Evolutionary conservation across 1,140 invertebrate species (phyloP), one percentile per base, ranked within the genome.

Genomic region (Nylanderia fulva): DNA sequence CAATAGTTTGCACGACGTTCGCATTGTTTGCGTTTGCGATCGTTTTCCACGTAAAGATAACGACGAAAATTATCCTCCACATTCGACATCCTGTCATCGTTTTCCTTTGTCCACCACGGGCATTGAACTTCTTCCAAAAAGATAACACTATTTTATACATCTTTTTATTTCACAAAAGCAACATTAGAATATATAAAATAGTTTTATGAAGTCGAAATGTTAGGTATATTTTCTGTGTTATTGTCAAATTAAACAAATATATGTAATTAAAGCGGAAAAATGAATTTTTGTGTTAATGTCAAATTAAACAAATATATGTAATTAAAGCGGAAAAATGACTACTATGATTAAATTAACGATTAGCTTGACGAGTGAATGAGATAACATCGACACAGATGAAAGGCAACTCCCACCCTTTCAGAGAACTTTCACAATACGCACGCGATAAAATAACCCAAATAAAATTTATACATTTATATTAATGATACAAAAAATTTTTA

Each of bases 81-180:
- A 48, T 58, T 86, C 42, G 76, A 85, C 91, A 92, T 92, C 72
- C 58, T 91, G 66, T 87, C 92, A 92, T 93, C 71, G 85, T 91
- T 80, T 77, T 64, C 61, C 58, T 52, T 64, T 60, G 45, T 45
- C 54, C 87, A 72, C 84, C 36, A 60, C 64, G 83, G 54, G 68
- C 91, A 91, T 91, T 85, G 87, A 89, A 60, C n/a, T 64, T 66
- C 72, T 33, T 77, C 15, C 33, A 63, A 77, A n/a, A 64, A 9
- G 33, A 45, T 1, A 33, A 27, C 1, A 5, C 1, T 18, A 52
- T 1, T 64, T 77, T 42, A 54, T 5, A 11, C 8, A 52, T 1
- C 66, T 64, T 2, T 63, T 39, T 13, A 39, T 66, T 79, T 42
- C 42, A 33, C 48, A 7, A 21, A n/a, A 79, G n/a, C 8, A 0